These are phyloP conservation scores for Drosophila dunni DNA, from an alignment of 1,140 invertebrate genomes.

Conservation along the genomic window DNA sequence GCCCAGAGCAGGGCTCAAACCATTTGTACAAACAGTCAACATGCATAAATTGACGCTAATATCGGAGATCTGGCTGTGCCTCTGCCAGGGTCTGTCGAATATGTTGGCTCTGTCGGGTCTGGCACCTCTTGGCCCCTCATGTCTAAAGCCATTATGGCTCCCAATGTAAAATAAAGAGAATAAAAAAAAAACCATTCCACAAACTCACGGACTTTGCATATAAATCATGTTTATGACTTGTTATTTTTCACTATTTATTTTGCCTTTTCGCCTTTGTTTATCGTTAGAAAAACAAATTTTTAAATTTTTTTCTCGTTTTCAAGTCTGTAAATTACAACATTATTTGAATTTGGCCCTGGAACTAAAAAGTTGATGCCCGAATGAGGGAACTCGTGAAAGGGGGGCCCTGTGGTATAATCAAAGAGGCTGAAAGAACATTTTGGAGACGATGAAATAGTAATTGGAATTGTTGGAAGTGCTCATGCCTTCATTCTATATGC, in stretches of 20 bases:
- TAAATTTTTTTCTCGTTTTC: constrained; percentile 41
- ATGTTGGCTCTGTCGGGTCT: constrained; percentile 11
- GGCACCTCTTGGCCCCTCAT: constrained; percentile 49
- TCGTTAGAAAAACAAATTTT: constrained; percentile 61
- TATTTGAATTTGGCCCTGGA: constrained; percentile 53
- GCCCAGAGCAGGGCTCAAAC: constrained; percentile 9
- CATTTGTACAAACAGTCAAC: constrained; percentile 72
- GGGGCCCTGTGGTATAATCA: neutral
- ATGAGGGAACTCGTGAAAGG: neutral
- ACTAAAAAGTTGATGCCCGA: constrained; percentile 1
- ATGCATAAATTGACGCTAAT: constrained; percentile 79
- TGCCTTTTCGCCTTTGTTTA: constrained; percentile 64
- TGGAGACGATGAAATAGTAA: constrained; percentile 19
- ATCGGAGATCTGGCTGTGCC: constrained; percentile 40
- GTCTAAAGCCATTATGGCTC: constrained; percentile 12
- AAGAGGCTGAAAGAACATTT: constrained; percentile 22
- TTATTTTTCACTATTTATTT: constrained; percentile 82
- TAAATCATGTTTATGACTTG: constrained; percentile 82
- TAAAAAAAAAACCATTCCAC: constrained; percentile 14
- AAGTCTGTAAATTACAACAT: constrained; percentile 74
- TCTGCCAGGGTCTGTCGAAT: constrained; percentile 61
- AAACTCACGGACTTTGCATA: constrained; percentile 71
- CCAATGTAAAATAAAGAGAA: neutral
- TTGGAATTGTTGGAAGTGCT: constrained; percentile 24
- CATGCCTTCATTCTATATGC: constrained; percentile 19